Conservation (phyloP, 2,113 vertebrate genomes). For the Ornithorhynchus anatinus region DNA sequence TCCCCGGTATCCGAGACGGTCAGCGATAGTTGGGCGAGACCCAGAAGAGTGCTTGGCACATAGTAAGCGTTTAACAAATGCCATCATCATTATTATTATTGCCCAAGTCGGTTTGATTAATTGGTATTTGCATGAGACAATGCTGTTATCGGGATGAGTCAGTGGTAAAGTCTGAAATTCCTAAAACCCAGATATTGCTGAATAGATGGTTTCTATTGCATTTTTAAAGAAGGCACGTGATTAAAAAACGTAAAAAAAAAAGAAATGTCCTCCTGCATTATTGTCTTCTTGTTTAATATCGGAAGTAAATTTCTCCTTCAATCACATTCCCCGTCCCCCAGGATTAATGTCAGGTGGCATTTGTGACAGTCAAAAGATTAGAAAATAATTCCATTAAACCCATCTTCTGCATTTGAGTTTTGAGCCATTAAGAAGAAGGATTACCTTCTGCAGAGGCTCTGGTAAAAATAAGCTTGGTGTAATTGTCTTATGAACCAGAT, state of each 20-base stretch:
- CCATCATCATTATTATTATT: too few relatives aligned
- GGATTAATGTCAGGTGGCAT: constrained; percentile 56
- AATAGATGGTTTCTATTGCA: background rate
- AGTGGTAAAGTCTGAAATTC: too few relatives aligned
- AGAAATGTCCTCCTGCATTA: constrained; percentile 16
- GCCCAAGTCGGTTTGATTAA: too few relatives aligned
- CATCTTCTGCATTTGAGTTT: constrained; percentile 46
- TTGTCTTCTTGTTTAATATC: constrained; percentile 23
- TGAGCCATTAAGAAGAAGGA: constrained; percentile 48
- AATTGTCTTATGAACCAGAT: constrained; percentile 49
- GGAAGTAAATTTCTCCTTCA: constrained; percentile 49
- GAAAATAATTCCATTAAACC: constrained; percentile 56
- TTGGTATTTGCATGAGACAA: too few relatives aligned
- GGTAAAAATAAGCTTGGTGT: constrained; percentile 41
- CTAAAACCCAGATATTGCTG: background rate
- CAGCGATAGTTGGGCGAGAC: too few relatives aligned
- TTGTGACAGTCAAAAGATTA: constrained; percentile 55
- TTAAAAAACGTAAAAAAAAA: constrained; percentile 16
- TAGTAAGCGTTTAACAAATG: too few relatives aligned
- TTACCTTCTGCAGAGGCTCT: constrained; percentile 25
- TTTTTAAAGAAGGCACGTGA: background rate
- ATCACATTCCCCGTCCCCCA: constrained; percentile 38
- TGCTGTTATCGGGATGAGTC: too few relatives aligned
- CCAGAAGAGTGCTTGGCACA: too few relatives aligned
- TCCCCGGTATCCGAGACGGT: too few relatives aligned